Evolutionary conservation across 1,140 invertebrate species (phyloP).

Genomic region (Macrosteles quadrilineatus): DNA sequence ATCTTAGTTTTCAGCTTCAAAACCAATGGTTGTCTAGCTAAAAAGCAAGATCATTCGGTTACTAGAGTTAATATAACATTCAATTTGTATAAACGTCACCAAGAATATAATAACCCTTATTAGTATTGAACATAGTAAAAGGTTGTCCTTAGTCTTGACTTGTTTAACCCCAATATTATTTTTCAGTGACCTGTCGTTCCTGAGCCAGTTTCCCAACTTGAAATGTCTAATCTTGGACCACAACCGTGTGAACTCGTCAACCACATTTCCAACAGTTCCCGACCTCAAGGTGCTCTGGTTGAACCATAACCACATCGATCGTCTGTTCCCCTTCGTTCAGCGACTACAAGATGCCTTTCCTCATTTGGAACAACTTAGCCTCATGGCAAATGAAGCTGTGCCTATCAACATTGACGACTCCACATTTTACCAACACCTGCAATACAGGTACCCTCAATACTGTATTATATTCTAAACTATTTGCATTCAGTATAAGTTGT

Average conservation of each 20-base stretch:
- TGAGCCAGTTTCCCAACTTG: slow-evolving; percentile 66
- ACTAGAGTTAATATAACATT: no score
- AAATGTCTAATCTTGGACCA: slow-evolving; percentile 73
- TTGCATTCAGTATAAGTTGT: no score
- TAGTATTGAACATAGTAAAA: no score
- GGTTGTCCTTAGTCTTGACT: no score
- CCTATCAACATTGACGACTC: slow-evolving; percentile 74
- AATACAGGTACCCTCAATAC: slow-evolving; percentile 66
- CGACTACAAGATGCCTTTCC: slow-evolving; percentile 64
- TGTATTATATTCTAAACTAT: not conserved
- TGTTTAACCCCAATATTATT: no score
- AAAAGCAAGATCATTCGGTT: no score
- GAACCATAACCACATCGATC: slow-evolving; percentile 71
- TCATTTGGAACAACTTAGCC: slow-evolving; percentile 64
- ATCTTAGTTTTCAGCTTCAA: no score
- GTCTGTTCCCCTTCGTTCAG: slow-evolving; percentile 69
- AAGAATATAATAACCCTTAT: no score
- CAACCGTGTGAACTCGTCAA: slow-evolving; percentile 65
- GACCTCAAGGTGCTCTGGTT: slow-evolving; percentile 73
- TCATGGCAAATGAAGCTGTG: slow-evolving; percentile 78
- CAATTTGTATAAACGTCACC: no score
- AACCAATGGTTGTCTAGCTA: no score
- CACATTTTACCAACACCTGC: slow-evolving; percentile 71
- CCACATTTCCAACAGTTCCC: slow-evolving; percentile 65
- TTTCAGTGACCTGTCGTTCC: slow-evolving; percentile 67